Percentiles rank a stretch among this genome's conserved stretches.
Evolutionary conservation across 1,140 invertebrate species (phyloP).

Genomic region (Phthorimaea operculella): DNA sequence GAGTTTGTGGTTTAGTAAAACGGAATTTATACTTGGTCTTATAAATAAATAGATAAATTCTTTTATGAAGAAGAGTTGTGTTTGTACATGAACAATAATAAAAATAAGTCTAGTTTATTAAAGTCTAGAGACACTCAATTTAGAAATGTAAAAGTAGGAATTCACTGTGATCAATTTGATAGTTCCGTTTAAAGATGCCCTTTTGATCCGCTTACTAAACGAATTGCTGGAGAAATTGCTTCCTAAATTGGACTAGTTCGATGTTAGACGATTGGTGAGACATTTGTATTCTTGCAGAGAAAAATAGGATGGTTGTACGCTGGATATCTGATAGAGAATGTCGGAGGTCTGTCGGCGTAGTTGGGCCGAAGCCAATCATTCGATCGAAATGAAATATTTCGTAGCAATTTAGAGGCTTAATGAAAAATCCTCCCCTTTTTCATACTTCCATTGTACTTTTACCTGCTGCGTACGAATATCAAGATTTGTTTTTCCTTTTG

Average conservation of each 20-base stretch:
- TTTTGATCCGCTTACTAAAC: conserved; percentile 62
- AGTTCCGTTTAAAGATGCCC: conserved; percentile 53
- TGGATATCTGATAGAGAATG: conserved; percentile 31
- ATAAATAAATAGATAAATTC: too few relatives aligned
- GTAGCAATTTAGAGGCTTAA: conserved; percentile 30
- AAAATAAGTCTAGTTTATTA: too few relatives aligned
- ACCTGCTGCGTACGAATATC: background rate
- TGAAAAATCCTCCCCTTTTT: conserved; percentile 28
- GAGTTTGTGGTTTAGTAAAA: too few relatives aligned
- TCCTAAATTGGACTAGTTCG: conserved; percentile 64
- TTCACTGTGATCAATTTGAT: conserved; percentile 1
- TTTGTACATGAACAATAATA: too few relatives aligned
- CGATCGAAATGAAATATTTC: conserved; percentile 48
- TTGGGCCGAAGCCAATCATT: conserved; percentile 59
- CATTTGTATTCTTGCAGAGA: conserved; percentile 65
- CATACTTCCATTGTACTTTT: background rate
- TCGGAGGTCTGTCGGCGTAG: conserved; percentile 40
- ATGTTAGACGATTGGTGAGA: conserved; percentile 65
- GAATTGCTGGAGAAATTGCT: conserved; percentile 65
- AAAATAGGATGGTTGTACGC: conserved; percentile 44
- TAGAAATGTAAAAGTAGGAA: too few relatives aligned
- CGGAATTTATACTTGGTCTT: too few relatives aligned
- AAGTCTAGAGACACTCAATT: too few relatives aligned
- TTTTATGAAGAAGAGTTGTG: too few relatives aligned
- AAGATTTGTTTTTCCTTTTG: background rate